phyloP scores from a whole-genome alignment of 53 echinoderm and acorn worm genomes.

The Echinometra lucunter region DNA sequence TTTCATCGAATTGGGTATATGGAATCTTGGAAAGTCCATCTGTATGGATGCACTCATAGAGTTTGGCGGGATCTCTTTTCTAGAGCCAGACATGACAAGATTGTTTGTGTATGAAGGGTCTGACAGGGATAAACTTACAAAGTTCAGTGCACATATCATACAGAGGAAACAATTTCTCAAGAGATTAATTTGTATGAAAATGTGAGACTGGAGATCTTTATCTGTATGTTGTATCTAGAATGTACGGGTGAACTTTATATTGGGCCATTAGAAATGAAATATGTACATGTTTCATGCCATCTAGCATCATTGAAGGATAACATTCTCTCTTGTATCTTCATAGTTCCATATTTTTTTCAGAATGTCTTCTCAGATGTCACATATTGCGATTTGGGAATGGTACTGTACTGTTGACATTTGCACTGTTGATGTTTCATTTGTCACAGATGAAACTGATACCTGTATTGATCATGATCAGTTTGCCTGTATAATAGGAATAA shows the following conservation, averaged over 20 bases:
- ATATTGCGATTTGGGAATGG: neutral
- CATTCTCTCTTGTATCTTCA: neutral
- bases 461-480: neutral
- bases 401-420: neutral
- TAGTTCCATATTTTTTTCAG: neutral
- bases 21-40: no score
- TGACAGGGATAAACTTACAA: neutral
- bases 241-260: neutral
- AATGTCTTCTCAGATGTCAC: neutral
- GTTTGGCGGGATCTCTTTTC: neutral
- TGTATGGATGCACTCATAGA: neutral
- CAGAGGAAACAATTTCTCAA: neutral
- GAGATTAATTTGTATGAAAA: neutral
- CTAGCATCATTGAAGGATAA: neutral
- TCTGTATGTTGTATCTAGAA: neutral
- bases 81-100: neutral
- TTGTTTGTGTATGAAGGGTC: neutral
- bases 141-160: neutral
- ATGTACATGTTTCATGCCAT: neutral
- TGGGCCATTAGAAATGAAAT: neutral
- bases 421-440: neutral
- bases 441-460: neutral
- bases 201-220: neutral
- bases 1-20: no score
- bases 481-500: neutral